Conservation (phyloP, 2,113 vertebrate species). For the Dipodomys ordii region DNA sequence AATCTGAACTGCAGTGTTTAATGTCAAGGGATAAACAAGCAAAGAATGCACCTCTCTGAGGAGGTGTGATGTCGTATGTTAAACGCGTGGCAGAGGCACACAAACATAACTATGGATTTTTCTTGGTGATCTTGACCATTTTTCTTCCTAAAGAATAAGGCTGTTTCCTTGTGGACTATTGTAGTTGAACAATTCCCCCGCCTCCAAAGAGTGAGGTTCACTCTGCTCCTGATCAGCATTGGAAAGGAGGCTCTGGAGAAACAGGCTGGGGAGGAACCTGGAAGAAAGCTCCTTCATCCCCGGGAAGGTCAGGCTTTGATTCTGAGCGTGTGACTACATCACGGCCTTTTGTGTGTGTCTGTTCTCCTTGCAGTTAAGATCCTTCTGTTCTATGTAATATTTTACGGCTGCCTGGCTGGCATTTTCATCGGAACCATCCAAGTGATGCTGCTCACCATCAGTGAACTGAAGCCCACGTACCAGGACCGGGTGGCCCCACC, state of each 20-base stretch:
- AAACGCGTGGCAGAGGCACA: not conserved
- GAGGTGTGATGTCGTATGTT: not conserved
- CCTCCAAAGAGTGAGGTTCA: no score
- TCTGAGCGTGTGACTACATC: not conserved
- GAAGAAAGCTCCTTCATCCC: not conserved
- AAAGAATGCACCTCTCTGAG: not conserved
- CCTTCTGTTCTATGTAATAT: constrained; percentile 96
- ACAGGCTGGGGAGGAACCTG: not conserved
- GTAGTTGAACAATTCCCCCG: not conserved
- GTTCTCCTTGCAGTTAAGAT: constrained; percentile 94
- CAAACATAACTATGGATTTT: not conserved
- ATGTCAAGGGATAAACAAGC: not conserved
- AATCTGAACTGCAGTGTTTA: not conserved
- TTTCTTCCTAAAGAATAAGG: not conserved
- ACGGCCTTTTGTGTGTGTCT: constrained; percentile 48
- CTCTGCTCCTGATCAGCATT: not conserved
- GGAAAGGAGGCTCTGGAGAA: not conserved
- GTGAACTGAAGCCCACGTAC: constrained; percentile 95
- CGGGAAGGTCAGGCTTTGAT: not conserved
- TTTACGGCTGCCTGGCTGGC: constrained; percentile 98
- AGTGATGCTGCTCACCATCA: constrained; percentile 96
- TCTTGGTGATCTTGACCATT: not conserved
- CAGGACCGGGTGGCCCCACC: constrained; percentile 98
- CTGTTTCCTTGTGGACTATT: not conserved
- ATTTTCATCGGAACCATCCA: constrained; percentile 99